Evolutionary conservation across 2,888 invertebrate species (phyloP), one percentile per base, ranked within the genome.

Genomic region (Caenorhabditis becei): DNA sequence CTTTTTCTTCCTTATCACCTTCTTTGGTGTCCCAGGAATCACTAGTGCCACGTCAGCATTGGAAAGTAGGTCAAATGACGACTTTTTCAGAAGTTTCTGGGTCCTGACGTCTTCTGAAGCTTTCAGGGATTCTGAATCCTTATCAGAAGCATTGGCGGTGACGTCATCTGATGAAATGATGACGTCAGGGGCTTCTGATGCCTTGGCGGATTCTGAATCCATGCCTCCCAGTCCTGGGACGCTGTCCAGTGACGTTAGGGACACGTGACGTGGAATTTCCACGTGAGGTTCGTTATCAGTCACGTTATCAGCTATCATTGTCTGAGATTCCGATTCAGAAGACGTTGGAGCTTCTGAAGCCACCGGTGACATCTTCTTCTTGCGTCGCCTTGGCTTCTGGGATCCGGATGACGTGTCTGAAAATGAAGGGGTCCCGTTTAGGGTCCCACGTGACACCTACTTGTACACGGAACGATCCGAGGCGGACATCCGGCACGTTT

Each of bases 181-280:
- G 41, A 41, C 3, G 44, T 44, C 14, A n/a, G 44, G 32, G 32
- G 32, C 4, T 32, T 32, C 32, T 32, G 32, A 32, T 7, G 4
- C 32, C 10, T 32, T 4, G 32, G 10, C 32, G n/a, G n/a, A n/a
- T n/a, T 70, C 70, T 16, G 70, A 61, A 32, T 5, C 47, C 14
- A 8, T 59, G n/a, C 37, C 44, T 71, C 70, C 70, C 26, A 71
- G 44, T 10, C 62, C 70, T 24, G 62, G 62, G 18, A 71, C 20
- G 32, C 70, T 71, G 16, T 71, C 70, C 32, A 71, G 11, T n/a
- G 70, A 71, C 1, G 70, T 71, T 10, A 62, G 10, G 16, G 70
- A 71, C 44, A 71, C 54, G 23, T 61, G 62, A 8, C 32, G 3
- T 32, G n/a, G n/a, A n/a, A n/a, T n/a, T n/a, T 28, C 58, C 28